Percentiles rank a stretch among this genome's conserved stretches.
These are phyloP conservation scores for Nematolebias whitei DNA, from an alignment of 2,113 vertebrate genomes.

Conservation along the genomic window DNA sequence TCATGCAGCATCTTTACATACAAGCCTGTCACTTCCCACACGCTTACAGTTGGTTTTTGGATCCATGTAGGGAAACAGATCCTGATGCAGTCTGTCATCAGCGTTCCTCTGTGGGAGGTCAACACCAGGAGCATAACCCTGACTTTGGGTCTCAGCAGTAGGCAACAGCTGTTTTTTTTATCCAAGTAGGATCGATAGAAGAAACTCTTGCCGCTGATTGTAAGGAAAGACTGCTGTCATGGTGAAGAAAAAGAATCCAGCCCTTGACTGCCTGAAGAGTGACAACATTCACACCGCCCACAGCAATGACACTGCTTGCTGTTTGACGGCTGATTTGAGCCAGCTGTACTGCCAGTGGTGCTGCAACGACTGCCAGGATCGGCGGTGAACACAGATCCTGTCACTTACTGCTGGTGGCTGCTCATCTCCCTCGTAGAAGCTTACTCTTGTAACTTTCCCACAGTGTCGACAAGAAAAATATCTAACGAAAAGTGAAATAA, in stretches of 20 bases:
- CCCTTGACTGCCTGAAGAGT: slow-evolving; percentile 28
- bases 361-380: slow-evolving; percentile 12
- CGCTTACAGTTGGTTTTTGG: background rate
- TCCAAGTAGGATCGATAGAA: slow-evolving; percentile 33
- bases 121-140: slow-evolving; percentile 12
- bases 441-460: slow-evolving; percentile 23
- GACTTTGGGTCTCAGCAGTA: slow-evolving; percentile 7
- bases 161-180: slow-evolving; percentile 6
- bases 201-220: slow-evolving; percentile 10
- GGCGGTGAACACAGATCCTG: slow-evolving; percentile 17
- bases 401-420: slow-evolving; percentile 13
- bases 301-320: slow-evolving; percentile 14
- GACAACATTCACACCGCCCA: slow-evolving; percentile 40
- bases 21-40: background rate
- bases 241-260: background rate
- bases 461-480: background rate
- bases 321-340: slow-evolving; percentile 35
- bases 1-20: slow-evolving; percentile 2
- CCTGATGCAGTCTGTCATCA: slow-evolving; percentile 22
- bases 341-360: slow-evolving; percentile 38
- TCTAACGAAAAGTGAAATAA: slow-evolving; percentile 17
- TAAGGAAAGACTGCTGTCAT: slow-evolving; percentile 2
- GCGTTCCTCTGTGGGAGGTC: slow-evolving; percentile 25
- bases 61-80: background rate
- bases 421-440: slow-evolving; percentile 6